Evolutionary conservation across 92 coral and sea anemone genomes (phyloP).

Genomic region (Pocillopora grandis): DNA sequence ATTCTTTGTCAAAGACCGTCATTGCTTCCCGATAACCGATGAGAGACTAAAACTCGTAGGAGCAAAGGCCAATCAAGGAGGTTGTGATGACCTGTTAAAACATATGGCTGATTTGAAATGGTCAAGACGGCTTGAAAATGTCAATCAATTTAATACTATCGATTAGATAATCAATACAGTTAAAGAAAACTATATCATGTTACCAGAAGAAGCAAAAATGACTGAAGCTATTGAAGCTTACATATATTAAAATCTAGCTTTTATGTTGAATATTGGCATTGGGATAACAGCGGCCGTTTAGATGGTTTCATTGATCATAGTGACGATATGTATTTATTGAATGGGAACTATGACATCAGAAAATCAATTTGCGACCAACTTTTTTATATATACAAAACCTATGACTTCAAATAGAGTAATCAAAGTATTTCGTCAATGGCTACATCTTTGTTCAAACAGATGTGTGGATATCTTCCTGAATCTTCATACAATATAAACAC

Average conservation of each 20-base stretch:
- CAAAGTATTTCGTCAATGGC: slow-evolving; percentile 20
- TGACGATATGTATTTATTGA: no score
- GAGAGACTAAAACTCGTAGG: slow-evolving; percentile 41
- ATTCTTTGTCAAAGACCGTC: slow-evolving; percentile 28
- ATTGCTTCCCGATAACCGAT: slow-evolving; percentile 31
- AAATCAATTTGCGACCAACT: no score
- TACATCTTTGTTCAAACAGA: slow-evolving; percentile 18
- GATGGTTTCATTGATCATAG: no score
- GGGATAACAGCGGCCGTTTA: slow-evolving; percentile 6
- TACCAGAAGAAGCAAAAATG: slow-evolving; percentile 31
- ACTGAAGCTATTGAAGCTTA: slow-evolving; percentile 7
- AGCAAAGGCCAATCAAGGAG: slow-evolving; percentile 49
- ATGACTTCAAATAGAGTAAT: slow-evolving; percentile 51
- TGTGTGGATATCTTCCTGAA: neutral
- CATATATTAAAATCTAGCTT: no score
- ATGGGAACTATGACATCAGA: no score
- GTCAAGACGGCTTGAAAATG: neutral
- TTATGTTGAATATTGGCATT: slow-evolving; percentile 37
- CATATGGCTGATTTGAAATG: slow-evolving; percentile 3
- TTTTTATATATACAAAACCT: slow-evolving; percentile 16
- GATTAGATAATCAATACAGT: no score
- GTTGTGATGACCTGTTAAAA: slow-evolving; percentile 34
- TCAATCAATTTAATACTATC: no score
- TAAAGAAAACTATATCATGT: slow-evolving; percentile 36
- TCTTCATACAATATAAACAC: no score